Conservation (phyloP, 2,113 vertebrate species). For the Marmota flaviventris region DNA sequence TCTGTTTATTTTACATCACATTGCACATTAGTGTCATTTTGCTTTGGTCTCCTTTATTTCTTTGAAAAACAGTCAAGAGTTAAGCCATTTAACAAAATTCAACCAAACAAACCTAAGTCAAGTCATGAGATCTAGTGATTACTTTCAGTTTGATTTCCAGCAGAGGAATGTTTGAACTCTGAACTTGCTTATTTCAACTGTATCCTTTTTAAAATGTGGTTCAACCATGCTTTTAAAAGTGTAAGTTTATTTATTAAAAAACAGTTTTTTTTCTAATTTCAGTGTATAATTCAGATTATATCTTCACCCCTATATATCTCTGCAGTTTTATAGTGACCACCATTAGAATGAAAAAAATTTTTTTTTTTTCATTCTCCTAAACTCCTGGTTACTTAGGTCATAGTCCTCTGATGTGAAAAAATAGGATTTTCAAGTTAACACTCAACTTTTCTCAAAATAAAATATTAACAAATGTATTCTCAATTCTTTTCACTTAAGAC, state of each 20-base stretch:
- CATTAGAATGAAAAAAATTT: neutral
- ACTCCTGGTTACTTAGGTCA: neutral
- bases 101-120: neutral
- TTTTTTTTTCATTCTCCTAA: neutral
- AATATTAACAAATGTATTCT: conserved; percentile 79
- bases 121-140: neutral
- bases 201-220: neutral
- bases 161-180: neutral
- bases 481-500: conserved; percentile 73
- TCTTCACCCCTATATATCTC: neutral
- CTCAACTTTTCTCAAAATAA: conserved; percentile 72
- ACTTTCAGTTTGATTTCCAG: neutral
- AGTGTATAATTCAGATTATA: neutral
- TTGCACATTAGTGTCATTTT: neutral
- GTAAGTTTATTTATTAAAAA: conserved; percentile 24
- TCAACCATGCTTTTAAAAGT: neutral
- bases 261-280: conserved; percentile 44
- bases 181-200: neutral
- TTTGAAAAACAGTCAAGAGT: conserved; percentile 28
- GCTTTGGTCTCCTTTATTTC: neutral
- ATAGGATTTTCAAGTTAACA: conserved; percentile 75
- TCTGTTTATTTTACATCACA: neutral
- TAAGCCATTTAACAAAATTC: conserved; percentile 25
- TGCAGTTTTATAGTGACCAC: neutral
- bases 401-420: conserved; percentile 51